Base-by-base conservation (phyloP, 2,888 invertebrate genomes). In the Liopterus haemorrhoidalis region DNA sequence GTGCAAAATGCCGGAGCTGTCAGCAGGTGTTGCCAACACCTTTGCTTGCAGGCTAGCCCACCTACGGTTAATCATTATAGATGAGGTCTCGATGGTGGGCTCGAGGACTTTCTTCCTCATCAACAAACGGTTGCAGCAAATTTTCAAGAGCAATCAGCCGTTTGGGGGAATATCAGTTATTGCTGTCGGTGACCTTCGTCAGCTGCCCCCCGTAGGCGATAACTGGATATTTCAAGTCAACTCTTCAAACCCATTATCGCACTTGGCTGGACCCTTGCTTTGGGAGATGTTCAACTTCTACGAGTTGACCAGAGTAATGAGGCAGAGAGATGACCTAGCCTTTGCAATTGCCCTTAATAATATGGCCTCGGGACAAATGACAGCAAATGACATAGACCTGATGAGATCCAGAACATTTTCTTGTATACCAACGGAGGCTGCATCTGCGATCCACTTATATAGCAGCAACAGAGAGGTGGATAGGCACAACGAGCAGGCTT, bases 81-180 rank as follows among this genome's bases (percentile, higher is more conserved):
- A 64, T 51, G 60, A 63, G 53, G 54, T 63, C 31, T 62, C 61
- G 11, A 59, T 63, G 59, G 55, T 61, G 4, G 57, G 59, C 2
- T 32, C 49, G 8, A 52, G 41, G 18, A 49, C 54, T 4, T 53
- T 62, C 2, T 39, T 49, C 3, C 49, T 51, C 25, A 50, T 63
- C 11, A 54, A 61, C 50, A 49, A 51, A 20, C 49, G 59, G 30
- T 49, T 64, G 18, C 47, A 53, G 44, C 59, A 65, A 55, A 60
- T 60, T 9, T 54, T 53, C 42, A 49, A 51, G n/a, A 48, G 28
- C 14, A 49, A 54, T 33, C 27, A 49, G 49, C 30, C 36, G n/a
- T 64, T 65, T 54, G 63, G 62, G n/a, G 59, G 60, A 11, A 41
- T 59, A 4, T 61, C 60, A 9, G 51, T 64, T 4, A 46, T 64